Base-by-base conservation (phyloP, 2,113 vertebrate genomes). In the Tetrao urogallus region DNA sequence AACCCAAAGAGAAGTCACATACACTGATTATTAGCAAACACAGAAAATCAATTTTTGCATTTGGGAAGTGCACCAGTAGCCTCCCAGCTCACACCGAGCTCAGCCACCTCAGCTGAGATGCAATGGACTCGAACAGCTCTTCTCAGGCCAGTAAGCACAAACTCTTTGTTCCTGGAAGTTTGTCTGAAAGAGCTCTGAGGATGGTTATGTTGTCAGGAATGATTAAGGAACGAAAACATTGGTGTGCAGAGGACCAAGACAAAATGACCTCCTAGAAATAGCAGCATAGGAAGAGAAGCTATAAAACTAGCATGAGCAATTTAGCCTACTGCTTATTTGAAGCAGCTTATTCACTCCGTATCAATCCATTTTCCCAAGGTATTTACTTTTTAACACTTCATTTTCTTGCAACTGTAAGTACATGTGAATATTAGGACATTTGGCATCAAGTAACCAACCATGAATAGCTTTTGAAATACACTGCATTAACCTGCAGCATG, bases 401-500 rank as follows among this genome's bases (percentile, higher is more conserved):
- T 47, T 71, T 91, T 83, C 52, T 56, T 75, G 61, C 21, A 74
- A 2, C 30, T 50, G 3, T 56, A 40, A 6, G 24, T 4, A 52
- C 8, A 66, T 64, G 13, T 6, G 12, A 87, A 58, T 80, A 82
- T 77, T 48, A 58, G 48, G 40, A 12, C 64, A 82, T 58, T 14
- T 50, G 38, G 43, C 16, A 63, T 28, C 13, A 89, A 75, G 66
- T 36, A 85, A 87, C 7, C 5, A 89, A 70, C 13, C 32, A 10
- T 2, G 13, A 77, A 77, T 27, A 11, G 74, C 36, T 56, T 89
- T 86, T 85, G 36, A 76, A 87, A 74, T 4, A 20, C 7, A 21
- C 2, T 45, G 16, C 28, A 40, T 8, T 30, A 94, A 67, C 13
- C 5, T 2, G 2, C 38, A 74, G 58, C 1, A 7, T 0, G 0